phyloP scores from a whole-genome alignment of 2,113 vertebrate genomes.

The Ailurus styani region DNA sequence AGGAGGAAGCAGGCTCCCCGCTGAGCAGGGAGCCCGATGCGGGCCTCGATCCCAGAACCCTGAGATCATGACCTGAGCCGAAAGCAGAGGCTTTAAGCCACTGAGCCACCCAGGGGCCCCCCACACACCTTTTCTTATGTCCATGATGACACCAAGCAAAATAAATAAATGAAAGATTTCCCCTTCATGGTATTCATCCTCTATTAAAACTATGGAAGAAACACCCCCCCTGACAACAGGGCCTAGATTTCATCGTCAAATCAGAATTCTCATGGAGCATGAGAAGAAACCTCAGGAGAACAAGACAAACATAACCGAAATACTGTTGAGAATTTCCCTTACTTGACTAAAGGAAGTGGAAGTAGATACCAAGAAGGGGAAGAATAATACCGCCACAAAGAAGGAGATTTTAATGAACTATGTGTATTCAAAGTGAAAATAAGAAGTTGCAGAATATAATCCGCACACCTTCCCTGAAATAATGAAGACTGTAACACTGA shows the following conservation, averaged over 20 bases:
- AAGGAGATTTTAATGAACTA: neutral
- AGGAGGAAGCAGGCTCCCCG: no score
- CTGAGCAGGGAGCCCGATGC: no score
- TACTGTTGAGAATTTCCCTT: neutral
- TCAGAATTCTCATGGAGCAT: neutral
- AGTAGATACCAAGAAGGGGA: constrained; percentile 32
- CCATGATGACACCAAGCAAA: neutral
- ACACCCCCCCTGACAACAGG: neutral
- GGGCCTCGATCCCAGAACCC: no score
- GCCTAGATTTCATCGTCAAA: neutral
- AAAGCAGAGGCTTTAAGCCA: no score
- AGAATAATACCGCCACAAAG: neutral
- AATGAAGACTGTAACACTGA: neutral
- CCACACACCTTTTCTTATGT: neutral
- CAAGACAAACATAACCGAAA: neutral
- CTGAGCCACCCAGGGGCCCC: no score
- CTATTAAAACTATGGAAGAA: neutral
- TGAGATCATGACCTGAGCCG: no score
- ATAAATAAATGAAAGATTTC: neutral
- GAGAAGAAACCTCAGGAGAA: neutral
- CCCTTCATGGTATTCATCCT: neutral
- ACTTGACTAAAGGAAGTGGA: constrained; percentile 12
- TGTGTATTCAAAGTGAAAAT: constrained; percentile 33
- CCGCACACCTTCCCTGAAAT: neutral
- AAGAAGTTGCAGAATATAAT: neutral